phyloP scores from a whole-genome alignment of 2,888 invertebrate species.

The Chloroclystis v-ata region DNA sequence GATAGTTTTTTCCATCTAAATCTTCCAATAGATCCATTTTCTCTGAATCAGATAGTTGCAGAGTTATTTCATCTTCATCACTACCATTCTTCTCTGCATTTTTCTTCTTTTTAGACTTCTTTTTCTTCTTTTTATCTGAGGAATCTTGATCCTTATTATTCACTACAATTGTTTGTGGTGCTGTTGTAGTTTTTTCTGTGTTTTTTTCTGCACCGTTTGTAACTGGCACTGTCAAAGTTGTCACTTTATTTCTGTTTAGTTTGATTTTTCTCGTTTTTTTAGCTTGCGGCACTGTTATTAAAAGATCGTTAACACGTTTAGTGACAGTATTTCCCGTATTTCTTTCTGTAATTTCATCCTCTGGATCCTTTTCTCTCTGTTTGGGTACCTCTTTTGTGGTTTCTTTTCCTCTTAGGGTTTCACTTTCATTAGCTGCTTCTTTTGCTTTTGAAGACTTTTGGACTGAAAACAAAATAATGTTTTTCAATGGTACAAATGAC shows the following conservation, averaged over 20 bases:
- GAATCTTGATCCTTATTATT: background rate
- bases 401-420: conserved; percentile 2
- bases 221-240: conserved; percentile 13
- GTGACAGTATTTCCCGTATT: conserved; percentile 35
- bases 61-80: conserved; percentile 67
- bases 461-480: conserved; percentile 29
- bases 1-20: conserved; percentile 56
- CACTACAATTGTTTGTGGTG: too few relatives aligned
- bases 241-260: conserved; percentile 53
- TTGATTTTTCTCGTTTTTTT: conserved; percentile 58
- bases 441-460: conserved; percentile 26
- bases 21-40: conserved; percentile 72
- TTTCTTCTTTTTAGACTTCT: conserved; percentile 46
- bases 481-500: background rate
- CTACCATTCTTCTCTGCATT: conserved; percentile 47
- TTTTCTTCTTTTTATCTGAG: conserved; percentile 35
- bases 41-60: conserved; percentile 69
- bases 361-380: background rate
- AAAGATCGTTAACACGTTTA: conserved; percentile 50
- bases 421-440: conserved; percentile 2
- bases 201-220: conserved; percentile 7
- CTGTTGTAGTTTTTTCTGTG: conserved; percentile 5
- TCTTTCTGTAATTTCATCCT: conserved; percentile 11
- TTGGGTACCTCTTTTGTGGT: conserved; percentile 1
- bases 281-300: conserved; percentile 59